Evolutionary conservation across 2,797 vertebrate genomes (phyloP), one percentile per base, ranked within the genome.

Genomic region (Sebastes iracundus): DNA sequence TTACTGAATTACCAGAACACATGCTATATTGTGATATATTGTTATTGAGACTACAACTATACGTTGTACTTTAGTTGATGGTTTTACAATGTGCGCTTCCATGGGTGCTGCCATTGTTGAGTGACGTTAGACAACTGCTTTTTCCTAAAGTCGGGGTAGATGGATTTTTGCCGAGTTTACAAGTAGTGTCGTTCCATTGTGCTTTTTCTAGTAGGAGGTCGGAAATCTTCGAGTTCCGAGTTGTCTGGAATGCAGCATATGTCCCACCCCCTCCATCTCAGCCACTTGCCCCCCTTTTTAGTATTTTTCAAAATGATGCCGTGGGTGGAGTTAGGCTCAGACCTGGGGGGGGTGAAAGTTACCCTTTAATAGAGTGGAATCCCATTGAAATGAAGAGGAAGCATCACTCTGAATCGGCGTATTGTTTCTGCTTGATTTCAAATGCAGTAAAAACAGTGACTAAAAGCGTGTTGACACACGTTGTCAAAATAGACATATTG

Each of bases 401-500:
- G 7, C 11, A 4, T 61, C 20, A 2, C 20, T 7, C 20, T 11
- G 7, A 9, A 22, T 55, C 6, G 13, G 20, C 27, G 18, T 42
- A 7, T 73, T 59, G 22, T 52, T 79, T 75, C 65, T 58, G 27
- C 30, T 69, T 71, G 28, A 63, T 70, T 76, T 70, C 56, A 58
- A 71, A 55, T 22, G 18, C 53, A 70, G 62, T 23, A 58, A 72
- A 64, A 65, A 59, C 77, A 5, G n/a, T 11, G 69, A 81, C 68
- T 61, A 23, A 75, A 79, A 62, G n/a, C 46, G 22, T 22, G 18
- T 55, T 64, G 84, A 72, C 70, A 72, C 13, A 33, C 27, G 53
- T 81, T 81, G 79, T 84, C 84, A 79, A 86, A 85, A 87, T 61
- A 63, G 59, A 78, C 71, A 75, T 56, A 76, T 58, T 69, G 82